Conservation (phyloP, 2,113 vertebrate species). For the Microtus ochrogaster region DNA sequence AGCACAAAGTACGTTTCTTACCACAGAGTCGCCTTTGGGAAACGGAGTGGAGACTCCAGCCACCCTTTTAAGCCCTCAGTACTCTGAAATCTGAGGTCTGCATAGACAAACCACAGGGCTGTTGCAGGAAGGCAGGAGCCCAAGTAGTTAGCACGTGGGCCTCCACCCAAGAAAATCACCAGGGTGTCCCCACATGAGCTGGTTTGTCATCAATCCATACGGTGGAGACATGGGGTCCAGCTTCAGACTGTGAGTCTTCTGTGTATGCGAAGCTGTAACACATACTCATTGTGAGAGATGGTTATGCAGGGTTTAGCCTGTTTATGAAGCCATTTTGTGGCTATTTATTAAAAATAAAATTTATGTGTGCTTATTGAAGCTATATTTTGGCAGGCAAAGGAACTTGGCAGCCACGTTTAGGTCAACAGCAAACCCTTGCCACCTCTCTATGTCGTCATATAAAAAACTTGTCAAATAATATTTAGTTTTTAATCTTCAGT, state of each 20-base stretch:
- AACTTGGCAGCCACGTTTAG: constrained; percentile 84
- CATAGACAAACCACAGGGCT: constrained; percentile 71
- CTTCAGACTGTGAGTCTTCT: constrained; percentile 75
- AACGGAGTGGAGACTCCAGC: constrained; percentile 61
- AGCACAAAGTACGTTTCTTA: constrained; percentile 74
- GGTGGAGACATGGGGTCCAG: constrained; percentile 67
- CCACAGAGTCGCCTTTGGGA: constrained; percentile 77
- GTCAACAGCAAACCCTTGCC: constrained; percentile 84
- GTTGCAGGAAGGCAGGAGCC: constrained; percentile 71
- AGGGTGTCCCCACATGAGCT: constrained; percentile 73
- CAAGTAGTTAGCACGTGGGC: constrained; percentile 71
- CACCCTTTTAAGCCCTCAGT: constrained; percentile 76
- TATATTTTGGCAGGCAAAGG: constrained; percentile 87
- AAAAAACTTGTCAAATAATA: constrained; percentile 89
- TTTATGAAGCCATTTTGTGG: constrained; percentile 88
- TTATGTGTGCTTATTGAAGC: constrained; percentile 87
- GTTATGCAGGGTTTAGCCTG: constrained; percentile 86
- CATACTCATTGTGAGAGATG: constrained; percentile 86
- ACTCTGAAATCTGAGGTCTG: constrained; percentile 78
- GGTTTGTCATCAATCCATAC: constrained; percentile 81
- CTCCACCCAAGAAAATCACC: constrained; percentile 79
- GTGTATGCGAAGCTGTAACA: constrained; percentile 84
- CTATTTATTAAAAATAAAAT: constrained; percentile 91
- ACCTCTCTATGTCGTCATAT: constrained; percentile 85
- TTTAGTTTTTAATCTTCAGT: constrained; percentile 86